Evolutionary conservation across 2,113 vertebrate species (phyloP), one percentile per base, ranked within the genome.

Genomic region (Pterocles burchelli): DNA sequence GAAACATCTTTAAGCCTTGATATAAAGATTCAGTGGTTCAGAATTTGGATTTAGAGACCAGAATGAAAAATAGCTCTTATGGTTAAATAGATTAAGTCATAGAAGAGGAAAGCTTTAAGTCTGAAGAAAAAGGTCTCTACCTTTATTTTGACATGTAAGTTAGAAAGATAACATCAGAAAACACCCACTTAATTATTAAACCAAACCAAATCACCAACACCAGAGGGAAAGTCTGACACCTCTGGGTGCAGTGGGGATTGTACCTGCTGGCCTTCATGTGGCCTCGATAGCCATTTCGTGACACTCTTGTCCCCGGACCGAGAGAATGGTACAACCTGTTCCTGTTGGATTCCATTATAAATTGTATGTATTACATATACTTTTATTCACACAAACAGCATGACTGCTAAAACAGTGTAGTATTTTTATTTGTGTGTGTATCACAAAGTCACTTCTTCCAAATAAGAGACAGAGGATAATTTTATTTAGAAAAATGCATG

Each of bases 311-410:
- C 98, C 99, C 98, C 97, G 99, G 99, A 95, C 99, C 99, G 98
- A 99, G 98, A 98, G 99, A 99, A 98, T 99, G 99, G 99, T 99
- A 99, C 98, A 99, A 99, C 97, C 99, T 99, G 98, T 98, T 99
- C 99, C 99, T 99, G 99, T 99, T 98, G 98, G 97, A 98, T 98
- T 98, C 99, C 98, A 99, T 99, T 98, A 98, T 98, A 98, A 98
- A 98, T 98, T 97, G 97, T 63, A 98, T 4, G 79, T 43, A 96
- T 98, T 98, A 98, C 96, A 98, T 48, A 97, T 87, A 97, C 89
- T 97, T 93, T 88, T 67, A 98, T 81, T 85, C 94, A 98, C 72
- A 97, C 73, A 97, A 95, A 95, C 76, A 97, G 94, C 73, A 96
- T 13, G 48, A 98, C 93, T 93, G 91, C 96, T 97, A 97, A 89